Evolutionary conservation across 2,888 invertebrate species (phyloP).

Genomic region (Rhodophaea formosa): DNA sequence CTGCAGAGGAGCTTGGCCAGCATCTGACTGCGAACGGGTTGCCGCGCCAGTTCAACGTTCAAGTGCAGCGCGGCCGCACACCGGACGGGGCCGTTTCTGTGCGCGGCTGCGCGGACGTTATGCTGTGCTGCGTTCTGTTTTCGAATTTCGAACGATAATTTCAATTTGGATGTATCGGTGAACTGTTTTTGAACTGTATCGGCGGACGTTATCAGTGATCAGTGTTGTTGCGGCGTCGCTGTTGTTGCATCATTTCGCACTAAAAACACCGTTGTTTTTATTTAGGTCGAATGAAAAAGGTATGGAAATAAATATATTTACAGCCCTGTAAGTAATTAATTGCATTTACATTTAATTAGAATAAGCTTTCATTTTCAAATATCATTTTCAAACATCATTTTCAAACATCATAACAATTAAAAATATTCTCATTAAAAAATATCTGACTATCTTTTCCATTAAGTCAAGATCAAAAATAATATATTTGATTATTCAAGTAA

Average conservation of each 20-base stretch:
- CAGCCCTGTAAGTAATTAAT: too few species aligned
- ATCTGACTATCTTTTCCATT: not conserved
- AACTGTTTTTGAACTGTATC: constrained; percentile 27
- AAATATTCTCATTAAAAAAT: not conserved
- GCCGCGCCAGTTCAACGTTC: constrained; percentile 69
- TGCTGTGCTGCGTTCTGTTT: constrained; percentile 45
- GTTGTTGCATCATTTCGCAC: constrained; percentile 37
- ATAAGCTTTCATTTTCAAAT: too few species aligned
- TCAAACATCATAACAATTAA: too few species aligned
- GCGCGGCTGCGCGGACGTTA: constrained; percentile 55
- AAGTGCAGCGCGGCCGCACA: constrained; percentile 73
- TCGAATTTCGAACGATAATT: constrained; percentile 45
- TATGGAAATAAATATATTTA: constrained; percentile 31
- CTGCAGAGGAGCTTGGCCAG: constrained; percentile 25
- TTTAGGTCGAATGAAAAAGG: constrained; percentile 55
- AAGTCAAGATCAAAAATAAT: not conserved
- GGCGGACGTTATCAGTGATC: constrained; percentile 43
- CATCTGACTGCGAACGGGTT: constrained; percentile 48
- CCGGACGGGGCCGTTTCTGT: constrained; percentile 54
- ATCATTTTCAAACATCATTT: too few species aligned
- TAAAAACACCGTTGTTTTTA: constrained; percentile 38
- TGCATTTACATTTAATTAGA: too few species aligned
- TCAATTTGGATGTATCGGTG: constrained; percentile 14
- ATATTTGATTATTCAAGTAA: not conserved
- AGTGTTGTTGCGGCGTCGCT: constrained; percentile 52